Base-by-base conservation (phyloP, 2,888 invertebrate genomes). In the Rhodophaea formosa region DNA sequence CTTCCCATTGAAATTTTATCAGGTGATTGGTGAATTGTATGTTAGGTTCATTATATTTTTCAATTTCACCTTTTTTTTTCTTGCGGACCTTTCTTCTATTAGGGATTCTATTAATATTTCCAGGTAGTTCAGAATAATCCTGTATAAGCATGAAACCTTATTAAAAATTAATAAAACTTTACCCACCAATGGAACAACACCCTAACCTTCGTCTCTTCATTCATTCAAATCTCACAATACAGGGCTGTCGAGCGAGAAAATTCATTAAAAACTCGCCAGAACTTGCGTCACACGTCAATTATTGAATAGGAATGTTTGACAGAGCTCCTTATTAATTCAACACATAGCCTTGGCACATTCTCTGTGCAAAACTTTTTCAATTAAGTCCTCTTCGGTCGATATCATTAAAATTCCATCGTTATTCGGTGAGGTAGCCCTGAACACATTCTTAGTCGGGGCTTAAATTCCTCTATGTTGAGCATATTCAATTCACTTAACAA, bases 351-450 rank as follows among this genome's bases (percentile, higher is more conserved):
- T 71, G 67, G 70, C 73, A 77, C 77, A 75, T 82, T 80, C 79
- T 71, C 68, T 70, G 69, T 69, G 68, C 64, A 66, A 82, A 90
- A 89, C 74, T 90, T 89, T 90, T 88, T 88, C 86, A 88, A 89
- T 90, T 88, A 89, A 82, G 77, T 75, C 71, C 74, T 68, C 74
- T 72, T 68, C 68, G 74, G 75, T 77, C 79, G 79, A 81, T 84
- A 71, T 70, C 81, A 82, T 86, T 86, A 81, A 86, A 87, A 87
- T 86, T 86, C 84, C 82, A 68, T 74, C 75, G 76, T 79, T 78
- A 83, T 83, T 79, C 74, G 72, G 68, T 64, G 69, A 12, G 49
- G 49, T 42, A 47, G 15, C 56, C 56, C 49, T 42, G 42, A 56
- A 49, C 43, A 42, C 43, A 15, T 55, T 55, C 42, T 54, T 29